Evolutionary conservation across 1,140 invertebrate genomes (phyloP), one percentile per base, ranked within the genome.

Genomic region (Cyclargus thomasi): DNA sequence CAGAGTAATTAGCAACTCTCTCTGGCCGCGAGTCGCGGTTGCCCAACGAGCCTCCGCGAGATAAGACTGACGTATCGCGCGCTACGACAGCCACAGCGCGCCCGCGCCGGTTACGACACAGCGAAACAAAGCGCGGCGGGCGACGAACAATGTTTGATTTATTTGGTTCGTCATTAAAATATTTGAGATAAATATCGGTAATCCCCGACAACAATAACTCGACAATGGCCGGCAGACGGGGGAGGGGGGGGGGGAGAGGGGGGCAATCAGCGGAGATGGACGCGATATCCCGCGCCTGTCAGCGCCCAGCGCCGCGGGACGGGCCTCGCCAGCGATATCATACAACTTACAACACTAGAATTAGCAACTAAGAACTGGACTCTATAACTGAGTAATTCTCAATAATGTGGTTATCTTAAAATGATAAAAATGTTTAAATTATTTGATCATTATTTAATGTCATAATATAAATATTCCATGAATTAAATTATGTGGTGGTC

Each of bases 101-200:
- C n/a, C n/a, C n/a, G n/a, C 55, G 5, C 3, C n/a, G 55, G 18
- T 59, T 20, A 59, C 39, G 39, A 47, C 39, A 47, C 39, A 47
- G 39, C 39, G 39, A 47, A 47, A 47, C 39, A 47, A 47, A 47
- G 39, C 39, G 10, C 39, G 39, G 39, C 39, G 39, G 39, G 39
- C 39, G 39, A 47, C 8, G 39, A 3, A 47, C 55, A 20, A 59
- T 59, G 55, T 59, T 59, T 59, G 55, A 59, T 59, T 59, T 59
- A 59, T 59, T 59, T 59, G 55, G 55, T 59, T 59, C 55, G 55
- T 59, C 55, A 59, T 59, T 59, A 59, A 59, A 59, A 59, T 59
- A 21, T 59, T 59, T 20, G 55, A 59, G 55, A 59, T 59, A 59
- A 59, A 59, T 59, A 59, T 59, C 55, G 20, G 20, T 59, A 59